Conservation (phyloP, 2,888 invertebrate genomes). For the Spisula solida region DNA sequence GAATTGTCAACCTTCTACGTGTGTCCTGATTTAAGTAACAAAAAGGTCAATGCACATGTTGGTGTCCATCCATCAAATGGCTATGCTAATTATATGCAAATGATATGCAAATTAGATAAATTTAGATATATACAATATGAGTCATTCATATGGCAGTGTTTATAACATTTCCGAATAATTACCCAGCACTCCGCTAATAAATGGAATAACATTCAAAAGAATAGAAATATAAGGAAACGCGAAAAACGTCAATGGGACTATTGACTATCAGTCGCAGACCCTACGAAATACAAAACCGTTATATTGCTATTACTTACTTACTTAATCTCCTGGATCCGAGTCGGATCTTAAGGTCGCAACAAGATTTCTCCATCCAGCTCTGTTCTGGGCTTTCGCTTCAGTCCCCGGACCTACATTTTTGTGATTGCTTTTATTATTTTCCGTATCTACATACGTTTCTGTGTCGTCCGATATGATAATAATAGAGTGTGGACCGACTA, state of each 20-base stretch:
- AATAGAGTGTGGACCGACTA: no score
- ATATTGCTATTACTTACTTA: no score
- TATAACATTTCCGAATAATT: neutral
- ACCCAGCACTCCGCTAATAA: neutral
- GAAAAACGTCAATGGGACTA: neutral
- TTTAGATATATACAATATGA: neutral
- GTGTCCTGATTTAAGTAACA: neutral
- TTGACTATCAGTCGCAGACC: neutral
- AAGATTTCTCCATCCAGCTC: no score
- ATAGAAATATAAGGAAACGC: no score
- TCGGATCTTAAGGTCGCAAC: no score
- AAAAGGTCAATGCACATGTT: neutral
- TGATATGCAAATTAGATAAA: conserved; percentile 5
- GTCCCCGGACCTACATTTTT: no score
- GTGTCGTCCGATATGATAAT: no score
- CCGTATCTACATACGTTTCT: no score
- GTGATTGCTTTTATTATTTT: no score
- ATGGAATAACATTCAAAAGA: neutral
- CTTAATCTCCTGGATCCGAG: no score
- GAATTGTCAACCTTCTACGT: neutral
- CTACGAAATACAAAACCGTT: no score
- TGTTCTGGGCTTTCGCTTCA: no score
- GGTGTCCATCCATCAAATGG: neutral
- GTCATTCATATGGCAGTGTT: neutral
- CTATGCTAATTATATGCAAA: neutral